phyloP scores from a whole-genome alignment of 2,113 vertebrate species.

The Fregata magnificens region DNA sequence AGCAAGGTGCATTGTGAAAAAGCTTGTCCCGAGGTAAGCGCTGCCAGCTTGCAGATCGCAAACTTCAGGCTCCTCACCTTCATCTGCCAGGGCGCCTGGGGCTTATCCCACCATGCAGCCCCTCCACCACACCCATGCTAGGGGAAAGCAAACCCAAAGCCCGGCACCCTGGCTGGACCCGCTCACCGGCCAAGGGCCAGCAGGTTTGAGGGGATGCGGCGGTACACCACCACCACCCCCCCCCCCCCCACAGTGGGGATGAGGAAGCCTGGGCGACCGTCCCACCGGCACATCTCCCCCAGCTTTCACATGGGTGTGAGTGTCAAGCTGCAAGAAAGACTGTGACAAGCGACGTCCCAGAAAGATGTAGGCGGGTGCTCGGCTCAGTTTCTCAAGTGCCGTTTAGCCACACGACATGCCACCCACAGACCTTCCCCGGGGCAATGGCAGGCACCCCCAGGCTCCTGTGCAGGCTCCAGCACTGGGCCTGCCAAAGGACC shows the following conservation, averaged over 20 bases:
- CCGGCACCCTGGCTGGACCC: background rate
- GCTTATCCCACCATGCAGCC: background rate
- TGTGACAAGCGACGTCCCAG: background rate
- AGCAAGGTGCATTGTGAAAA: background rate
- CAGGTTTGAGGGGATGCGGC: fast-evolving
- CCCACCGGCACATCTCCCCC: background rate
- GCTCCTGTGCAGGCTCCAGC: background rate
- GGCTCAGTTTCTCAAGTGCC: background rate
- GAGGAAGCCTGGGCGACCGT: background rate
- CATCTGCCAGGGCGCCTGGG: background rate
- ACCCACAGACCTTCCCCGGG: constrained; percentile 25
- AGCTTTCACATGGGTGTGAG: background rate
- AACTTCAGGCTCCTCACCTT: background rate
- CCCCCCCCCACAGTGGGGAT: background rate
- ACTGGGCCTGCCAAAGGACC: background rate
- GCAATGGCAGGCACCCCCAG: background rate
- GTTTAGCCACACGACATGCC: constrained; percentile 37
- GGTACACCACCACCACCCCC: too few relatives aligned
- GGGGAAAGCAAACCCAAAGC: background rate
- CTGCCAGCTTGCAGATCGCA: background rate
- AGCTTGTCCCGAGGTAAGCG: background rate
- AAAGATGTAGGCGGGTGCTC: constrained; percentile 35
- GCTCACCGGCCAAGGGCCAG: background rate
- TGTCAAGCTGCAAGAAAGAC: background rate
- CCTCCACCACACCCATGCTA: background rate